A percentile compares a stretch with the other conserved stretches of the same genome.
These are phyloP conservation scores for Nebria ingens DNA, from an alignment of 1,140 invertebrate genomes.

Conservation along the genomic window DNA sequence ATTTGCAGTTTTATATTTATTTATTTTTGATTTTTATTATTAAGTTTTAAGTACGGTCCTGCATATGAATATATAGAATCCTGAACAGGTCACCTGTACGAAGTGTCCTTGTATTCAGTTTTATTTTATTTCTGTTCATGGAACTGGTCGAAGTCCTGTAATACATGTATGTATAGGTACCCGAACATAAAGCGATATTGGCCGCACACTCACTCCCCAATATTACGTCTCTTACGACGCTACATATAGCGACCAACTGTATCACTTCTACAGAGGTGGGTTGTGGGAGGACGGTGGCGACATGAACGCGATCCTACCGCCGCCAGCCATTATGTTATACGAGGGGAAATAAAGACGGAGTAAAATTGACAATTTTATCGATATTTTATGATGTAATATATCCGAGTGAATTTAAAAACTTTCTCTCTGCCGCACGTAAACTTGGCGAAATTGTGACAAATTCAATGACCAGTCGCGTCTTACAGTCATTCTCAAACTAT, in stretches of 20 bases:
- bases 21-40: too few species aligned
- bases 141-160: neutral
- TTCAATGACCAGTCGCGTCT: neutral
- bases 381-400: constrained; percentile 10
- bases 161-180: neutral
- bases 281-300: too few species aligned
- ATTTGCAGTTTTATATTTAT: too few species aligned
- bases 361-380: constrained; percentile 9
- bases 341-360: constrained; percentile 6
- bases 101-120: neutral
- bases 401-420: constrained; percentile 9
- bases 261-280: too few species aligned
- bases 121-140: neutral
- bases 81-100: neutral
- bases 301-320: neutral
- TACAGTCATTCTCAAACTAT: neutral
- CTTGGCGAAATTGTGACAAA: constrained; percentile 5
- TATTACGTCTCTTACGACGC: neutral
- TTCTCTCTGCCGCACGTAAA: neutral
- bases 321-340: constrained; percentile 5
- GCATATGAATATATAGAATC: neutral
- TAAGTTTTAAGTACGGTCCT: too few species aligned
- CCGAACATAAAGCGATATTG: neutral
- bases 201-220: neutral
- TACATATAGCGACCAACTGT: neutral